These are phyloP conservation scores for Chrysomela aeneicollis DNA, from an alignment of 2,888 invertebrate genomes.

Conservation along the genomic window DNA sequence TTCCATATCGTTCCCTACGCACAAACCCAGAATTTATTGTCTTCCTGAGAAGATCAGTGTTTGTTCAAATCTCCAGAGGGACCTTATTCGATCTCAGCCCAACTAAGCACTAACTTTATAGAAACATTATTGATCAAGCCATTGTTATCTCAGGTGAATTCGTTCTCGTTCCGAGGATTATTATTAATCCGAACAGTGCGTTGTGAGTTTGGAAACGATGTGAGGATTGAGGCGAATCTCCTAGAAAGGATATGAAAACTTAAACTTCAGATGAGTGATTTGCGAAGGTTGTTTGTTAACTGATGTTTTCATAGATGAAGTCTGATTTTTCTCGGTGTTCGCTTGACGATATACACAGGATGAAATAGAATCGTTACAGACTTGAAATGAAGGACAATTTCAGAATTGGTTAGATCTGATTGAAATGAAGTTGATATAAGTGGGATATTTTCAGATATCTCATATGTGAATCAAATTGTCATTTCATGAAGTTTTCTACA, in stretches of 20 bases:
- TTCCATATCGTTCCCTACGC: background rate
- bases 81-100: constrained; percentile 1
- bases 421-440: too few species aligned
- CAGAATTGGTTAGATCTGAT: too few species aligned
- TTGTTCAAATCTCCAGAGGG: background rate
- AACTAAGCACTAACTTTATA: constrained; percentile 7
- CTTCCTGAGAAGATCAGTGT: background rate
- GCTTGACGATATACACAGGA: too few species aligned
- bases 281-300: background rate
- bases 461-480: too few species aligned
- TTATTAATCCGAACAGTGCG: constrained; percentile 13
- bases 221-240: background rate
- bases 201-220: constrained; percentile 12
- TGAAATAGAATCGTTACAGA: too few species aligned
- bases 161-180: constrained; percentile 15
- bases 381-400: too few species aligned
- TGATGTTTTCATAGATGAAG: too few species aligned
- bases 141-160: constrained; percentile 23
- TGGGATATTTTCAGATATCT: too few species aligned
- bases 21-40: background rate
- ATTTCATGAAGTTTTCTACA: too few species aligned
- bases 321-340: too few species aligned
- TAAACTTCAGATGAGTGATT: background rate
- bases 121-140: constrained; percentile 16
- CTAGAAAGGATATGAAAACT: background rate